Conservation (phyloP, 2,888 invertebrate species). For the Tryphoninae sp. region DNA sequence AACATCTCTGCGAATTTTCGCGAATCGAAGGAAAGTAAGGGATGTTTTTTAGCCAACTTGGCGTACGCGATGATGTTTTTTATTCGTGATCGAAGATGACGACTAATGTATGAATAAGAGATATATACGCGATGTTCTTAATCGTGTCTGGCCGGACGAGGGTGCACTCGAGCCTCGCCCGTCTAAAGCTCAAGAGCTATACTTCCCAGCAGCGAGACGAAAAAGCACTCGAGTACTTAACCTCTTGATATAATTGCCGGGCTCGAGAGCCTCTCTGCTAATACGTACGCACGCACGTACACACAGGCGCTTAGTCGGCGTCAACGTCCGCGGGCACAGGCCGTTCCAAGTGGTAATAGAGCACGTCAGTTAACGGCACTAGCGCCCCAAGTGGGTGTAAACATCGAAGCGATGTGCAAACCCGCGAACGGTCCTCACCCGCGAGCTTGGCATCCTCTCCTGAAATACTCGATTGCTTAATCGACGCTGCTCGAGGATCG, state of each 20-base stretch:
- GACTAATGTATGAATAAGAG: neutral
- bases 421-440: slow-evolving; percentile 22
- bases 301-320: slow-evolving; percentile 25
- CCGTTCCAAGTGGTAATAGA: slow-evolving; percentile 42
- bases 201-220: slow-evolving; percentile 32
- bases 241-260: slow-evolving; percentile 58
- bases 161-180: neutral
- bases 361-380: slow-evolving; percentile 45
- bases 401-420: slow-evolving; percentile 37
- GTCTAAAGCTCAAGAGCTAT: slow-evolving; percentile 37
- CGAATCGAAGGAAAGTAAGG: too few relatives aligned
- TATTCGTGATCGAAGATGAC: neutral
- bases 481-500: slow-evolving; percentile 73
- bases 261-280: slow-evolving; percentile 35
- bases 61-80: neutral
- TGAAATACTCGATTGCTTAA: slow-evolving; percentile 71
- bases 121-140: neutral
- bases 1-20: too few relatives aligned
- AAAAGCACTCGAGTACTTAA: slow-evolving; percentile 41
- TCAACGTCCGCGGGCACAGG: slow-evolving; percentile 20
- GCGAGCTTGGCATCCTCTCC: slow-evolving; percentile 31
- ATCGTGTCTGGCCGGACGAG: neutral
- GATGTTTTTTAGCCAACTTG: too few relatives aligned
- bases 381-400: slow-evolving; percentile 56
- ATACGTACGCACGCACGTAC: slow-evolving; percentile 19